Evolutionary conservation across 2,797 vertebrate species (phyloP).

Genomic region (Pipistrellus kuhlii): DNA sequence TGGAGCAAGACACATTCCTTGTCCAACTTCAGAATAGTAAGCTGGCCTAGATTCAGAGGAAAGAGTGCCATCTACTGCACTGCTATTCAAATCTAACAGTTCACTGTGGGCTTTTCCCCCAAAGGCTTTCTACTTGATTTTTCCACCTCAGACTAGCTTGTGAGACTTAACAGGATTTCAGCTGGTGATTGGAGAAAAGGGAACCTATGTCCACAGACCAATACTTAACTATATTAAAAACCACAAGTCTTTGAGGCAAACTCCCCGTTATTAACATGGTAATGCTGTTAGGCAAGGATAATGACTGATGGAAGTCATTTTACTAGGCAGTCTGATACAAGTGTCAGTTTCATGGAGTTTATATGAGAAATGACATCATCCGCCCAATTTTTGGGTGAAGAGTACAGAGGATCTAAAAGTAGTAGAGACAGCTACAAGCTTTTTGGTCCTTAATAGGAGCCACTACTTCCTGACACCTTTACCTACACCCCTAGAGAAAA

Average conservation of each 20-base stretch:
- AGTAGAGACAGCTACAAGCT: neutral
- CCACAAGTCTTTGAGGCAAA: constrained; percentile 67
- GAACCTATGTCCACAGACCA: constrained; percentile 57
- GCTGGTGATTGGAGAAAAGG: neutral
- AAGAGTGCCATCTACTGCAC: constrained; percentile 68
- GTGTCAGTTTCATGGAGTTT: constrained; percentile 63
- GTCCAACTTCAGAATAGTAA: neutral
- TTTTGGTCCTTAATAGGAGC: neutral
- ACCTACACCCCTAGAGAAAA: neutral
- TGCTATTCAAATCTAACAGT: fast-evolving
- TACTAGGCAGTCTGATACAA: constrained; percentile 59
- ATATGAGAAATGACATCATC: constrained; percentile 68
- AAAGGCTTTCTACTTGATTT: neutral
- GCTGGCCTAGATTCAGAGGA: neutral
- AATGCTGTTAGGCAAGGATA: constrained; percentile 64
- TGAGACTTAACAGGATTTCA: constrained; percentile 70
- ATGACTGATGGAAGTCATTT: constrained; percentile 76
- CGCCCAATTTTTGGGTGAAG: constrained; percentile 40
- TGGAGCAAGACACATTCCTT: neutral
- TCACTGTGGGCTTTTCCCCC: neutral
- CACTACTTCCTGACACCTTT: neutral
- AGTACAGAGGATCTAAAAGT: neutral
- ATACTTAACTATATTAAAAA: constrained; percentile 71
- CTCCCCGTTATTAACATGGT: constrained; percentile 65
- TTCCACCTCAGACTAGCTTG: constrained; percentile 6